Evolutionary conservation across 2,888 invertebrate genomes (phyloP), one percentile per base, ranked within the genome.

Genomic region (Poecilus cupreus): DNA sequence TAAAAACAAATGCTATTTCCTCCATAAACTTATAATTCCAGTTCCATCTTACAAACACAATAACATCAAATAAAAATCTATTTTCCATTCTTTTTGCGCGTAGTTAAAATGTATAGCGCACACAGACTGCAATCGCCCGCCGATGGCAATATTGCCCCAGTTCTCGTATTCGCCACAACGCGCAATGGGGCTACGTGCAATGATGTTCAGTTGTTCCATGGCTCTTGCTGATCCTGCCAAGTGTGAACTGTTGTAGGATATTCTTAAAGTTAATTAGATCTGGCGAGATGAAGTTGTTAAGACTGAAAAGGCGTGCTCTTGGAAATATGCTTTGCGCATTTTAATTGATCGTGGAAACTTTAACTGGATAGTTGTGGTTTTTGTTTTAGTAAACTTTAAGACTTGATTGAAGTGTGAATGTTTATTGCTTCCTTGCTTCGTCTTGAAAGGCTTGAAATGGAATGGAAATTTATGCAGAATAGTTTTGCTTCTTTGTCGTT

Each of bases 191-290:
- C 18, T 39, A 68, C 68, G 20, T 37, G 39, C 68, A 3, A 16
- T 18, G 32, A 64, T 16, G 32, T 18, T 22, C 54, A 22, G 20
- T 54, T 54, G 54, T 54, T 54, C 0, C 54, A 54, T 54, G 22
- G 54, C 8, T 54, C 22, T 54, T 54, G 54, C 20, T 43, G 54
- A 54, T 54, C 54, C 22, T n/a, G 18, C 64, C 64, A 32, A 64
- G 64, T 64, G 64, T 32, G 64, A 64, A 64, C 64, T 64, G 64
- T 64, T 64, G 64, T 13, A 26, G 68, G 68, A 68, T 68, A 68
- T 60, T 68, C 68, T 68, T 68, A 68, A 68, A 68, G 68, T 68
- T 68, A 68, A 68, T 68, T 68, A 68, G 68, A 68, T 68, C 20
- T 39, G 32, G 64, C 39, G 39, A 39, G 39, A 68, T 68, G 39